Percentiles rank a stretch among this genome's conserved stretches.
Conservation (phyloP, 2,113 vertebrate species). For the Bubo blakistoni region DNA sequence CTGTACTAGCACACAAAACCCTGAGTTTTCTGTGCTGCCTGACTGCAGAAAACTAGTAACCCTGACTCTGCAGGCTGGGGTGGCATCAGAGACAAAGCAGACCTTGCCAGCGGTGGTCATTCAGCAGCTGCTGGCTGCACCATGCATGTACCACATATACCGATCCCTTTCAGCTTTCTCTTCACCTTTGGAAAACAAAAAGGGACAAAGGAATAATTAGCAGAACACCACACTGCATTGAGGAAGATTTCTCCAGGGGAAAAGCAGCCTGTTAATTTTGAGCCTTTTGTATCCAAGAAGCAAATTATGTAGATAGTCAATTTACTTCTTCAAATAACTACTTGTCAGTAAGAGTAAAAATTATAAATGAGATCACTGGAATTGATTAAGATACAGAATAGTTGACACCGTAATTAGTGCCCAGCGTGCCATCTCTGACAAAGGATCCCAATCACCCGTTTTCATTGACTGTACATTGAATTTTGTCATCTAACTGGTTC, state of each 20-base stretch:
- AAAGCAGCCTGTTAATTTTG: not conserved
- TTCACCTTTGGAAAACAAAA: not conserved
- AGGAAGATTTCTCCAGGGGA: not conserved
- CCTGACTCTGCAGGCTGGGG: not conserved
- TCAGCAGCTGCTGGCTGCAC: not conserved
- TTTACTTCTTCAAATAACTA: conserved; percentile 12
- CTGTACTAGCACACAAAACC: not conserved
- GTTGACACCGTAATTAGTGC: not conserved
- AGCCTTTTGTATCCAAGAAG: conserved; percentile 6
- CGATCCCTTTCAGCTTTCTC: not conserved
- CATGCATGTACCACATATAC: fast-evolving
- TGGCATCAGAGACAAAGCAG: not conserved
- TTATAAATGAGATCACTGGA: not conserved
- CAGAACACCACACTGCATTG: not conserved
- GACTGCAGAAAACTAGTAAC: not conserved
- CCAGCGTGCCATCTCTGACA: not conserved
- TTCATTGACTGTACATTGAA: not conserved
- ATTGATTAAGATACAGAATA: not conserved
- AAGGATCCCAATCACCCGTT: not conserved
- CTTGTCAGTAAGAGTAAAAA: conserved; percentile 22
- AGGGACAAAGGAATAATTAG: not conserved
- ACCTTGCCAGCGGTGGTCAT: not conserved
- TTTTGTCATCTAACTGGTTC: not conserved
- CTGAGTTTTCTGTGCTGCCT: not conserved
- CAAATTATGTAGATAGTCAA: not conserved